phyloP scores from a whole-genome alignment of 2,888 invertebrate genomes.

The Spialia ferax region DNA sequence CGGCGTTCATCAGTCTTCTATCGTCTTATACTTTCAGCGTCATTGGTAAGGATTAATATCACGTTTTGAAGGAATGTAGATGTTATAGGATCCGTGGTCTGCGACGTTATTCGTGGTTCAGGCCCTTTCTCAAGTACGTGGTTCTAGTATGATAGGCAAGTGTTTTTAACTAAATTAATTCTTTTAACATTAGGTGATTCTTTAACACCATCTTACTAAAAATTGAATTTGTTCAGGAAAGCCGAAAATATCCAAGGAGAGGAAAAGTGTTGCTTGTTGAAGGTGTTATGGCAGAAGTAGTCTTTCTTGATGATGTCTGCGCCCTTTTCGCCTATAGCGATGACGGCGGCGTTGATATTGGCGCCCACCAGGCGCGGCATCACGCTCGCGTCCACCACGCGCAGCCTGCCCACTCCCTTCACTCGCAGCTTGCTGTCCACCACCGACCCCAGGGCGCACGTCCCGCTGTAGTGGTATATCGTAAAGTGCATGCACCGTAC shows the following conservation, averaged over 20 bases:
- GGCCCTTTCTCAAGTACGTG: no score
- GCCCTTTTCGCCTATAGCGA: constrained; percentile 54
- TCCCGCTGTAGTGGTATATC: constrained; percentile 82
- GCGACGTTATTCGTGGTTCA: no score
- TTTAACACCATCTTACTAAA: background rate
- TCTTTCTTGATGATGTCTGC: constrained; percentile 46
- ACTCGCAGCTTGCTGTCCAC: constrained; percentile 49
- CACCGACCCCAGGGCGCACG: constrained; percentile 48
- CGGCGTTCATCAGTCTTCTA: no score
- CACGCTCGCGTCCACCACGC: constrained; percentile 54
- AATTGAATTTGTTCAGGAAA: background rate
- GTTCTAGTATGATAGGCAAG: no score
- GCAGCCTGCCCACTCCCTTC: constrained; percentile 47
- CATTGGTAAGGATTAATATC: no score
- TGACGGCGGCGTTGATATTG: constrained; percentile 52
- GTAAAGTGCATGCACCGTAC: constrained; percentile 79
- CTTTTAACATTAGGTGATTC: no score
- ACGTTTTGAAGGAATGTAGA: no score
- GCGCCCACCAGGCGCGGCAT: constrained; percentile 52
- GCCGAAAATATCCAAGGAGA: background rate
- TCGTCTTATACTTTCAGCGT: no score
- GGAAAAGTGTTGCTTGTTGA: background rate
- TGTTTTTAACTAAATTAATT: no score
- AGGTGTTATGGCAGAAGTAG: background rate
- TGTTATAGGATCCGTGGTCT: no score